A percentile compares a stretch with the other conserved stretches of the same genome.
These are phyloP conservation scores for Strix occidentalis DNA, from an alignment of 2,797 vertebrate genomes.

Conservation along the genomic window DNA sequence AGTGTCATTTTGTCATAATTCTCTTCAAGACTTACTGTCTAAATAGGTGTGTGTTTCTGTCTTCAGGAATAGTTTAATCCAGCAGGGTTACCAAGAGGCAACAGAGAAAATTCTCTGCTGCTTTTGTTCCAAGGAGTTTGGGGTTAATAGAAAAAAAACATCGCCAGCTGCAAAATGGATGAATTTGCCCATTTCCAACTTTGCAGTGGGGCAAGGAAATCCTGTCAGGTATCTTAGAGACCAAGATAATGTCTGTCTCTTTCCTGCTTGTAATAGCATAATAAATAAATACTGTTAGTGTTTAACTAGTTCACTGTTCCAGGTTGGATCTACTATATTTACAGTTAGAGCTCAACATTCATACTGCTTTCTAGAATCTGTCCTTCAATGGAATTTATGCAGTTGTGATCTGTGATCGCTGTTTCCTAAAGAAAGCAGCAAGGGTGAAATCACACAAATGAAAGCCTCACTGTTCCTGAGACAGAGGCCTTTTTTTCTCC, in stretches of 20 bases:
- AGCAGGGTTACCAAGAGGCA: background rate
- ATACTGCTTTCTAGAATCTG: background rate
- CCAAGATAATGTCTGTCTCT: background rate
- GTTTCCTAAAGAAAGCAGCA: conserved; percentile 3
- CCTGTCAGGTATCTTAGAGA: background rate
- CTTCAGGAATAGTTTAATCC: background rate
- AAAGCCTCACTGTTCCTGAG: conserved; percentile 38
- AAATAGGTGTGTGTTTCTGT: background rate
- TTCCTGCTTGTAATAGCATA: background rate
- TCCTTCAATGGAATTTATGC: background rate
- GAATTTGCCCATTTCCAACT: background rate
- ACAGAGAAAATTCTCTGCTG: background rate
- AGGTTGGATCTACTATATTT: background rate
- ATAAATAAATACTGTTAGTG: background rate
- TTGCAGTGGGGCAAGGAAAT: background rate
- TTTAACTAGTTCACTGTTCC: background rate
- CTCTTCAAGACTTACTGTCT: background rate
- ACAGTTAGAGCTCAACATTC: background rate
- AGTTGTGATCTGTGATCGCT: background rate
- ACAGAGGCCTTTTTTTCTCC: conserved; percentile 27
- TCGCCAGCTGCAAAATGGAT: background rate
- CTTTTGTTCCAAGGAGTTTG: background rate
- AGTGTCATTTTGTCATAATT: background rate
- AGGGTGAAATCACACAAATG: conserved; percentile 1
- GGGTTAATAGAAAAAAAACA: background rate